Evolutionary conservation across 1,140 invertebrate genomes (phyloP).

Genomic region (Elysia chlorotica): DNA sequence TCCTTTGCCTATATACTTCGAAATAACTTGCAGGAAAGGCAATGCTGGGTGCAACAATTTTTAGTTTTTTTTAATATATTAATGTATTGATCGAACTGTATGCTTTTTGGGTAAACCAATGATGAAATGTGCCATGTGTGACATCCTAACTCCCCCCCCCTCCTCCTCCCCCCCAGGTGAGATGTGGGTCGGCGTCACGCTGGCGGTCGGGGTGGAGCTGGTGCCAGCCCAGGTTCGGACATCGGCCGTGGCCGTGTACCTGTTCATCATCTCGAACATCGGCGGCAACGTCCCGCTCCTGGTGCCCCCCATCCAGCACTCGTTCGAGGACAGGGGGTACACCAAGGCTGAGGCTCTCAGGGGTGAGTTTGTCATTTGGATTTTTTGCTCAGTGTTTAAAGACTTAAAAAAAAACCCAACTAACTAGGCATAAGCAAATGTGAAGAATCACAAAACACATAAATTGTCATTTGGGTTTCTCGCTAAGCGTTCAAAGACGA

Average conservation of each 20-base stretch:
- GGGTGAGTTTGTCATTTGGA: too few relatives aligned
- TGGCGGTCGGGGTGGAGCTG: slow-evolving; percentile 54
- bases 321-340: slow-evolving; percentile 37
- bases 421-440: too few relatives aligned
- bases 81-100: too few relatives aligned
- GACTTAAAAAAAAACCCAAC: too few relatives aligned
- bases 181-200: slow-evolving; percentile 60
- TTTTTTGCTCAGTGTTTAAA: too few relatives aligned
- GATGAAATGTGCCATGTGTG: neutral
- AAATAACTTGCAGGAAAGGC: too few relatives aligned
- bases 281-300: slow-evolving; percentile 57
- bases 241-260: slow-evolving; percentile 53
- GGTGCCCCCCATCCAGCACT: slow-evolving; percentile 45
- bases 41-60: too few relatives aligned
- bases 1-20: too few relatives aligned
- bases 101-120: neutral
- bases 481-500: too few relatives aligned
- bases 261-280: slow-evolving; percentile 61
- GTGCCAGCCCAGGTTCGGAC: slow-evolving; percentile 51
- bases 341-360: slow-evolving; percentile 38
- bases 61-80: too few relatives aligned
- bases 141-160: neutral
- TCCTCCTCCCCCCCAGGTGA: slow-evolving; percentile 45
- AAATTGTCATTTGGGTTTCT: too few relatives aligned
- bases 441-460: too few relatives aligned